phyloP scores from a whole-genome alignment of 2,113 vertebrate genomes.

The Antechinus stuartii region DNA sequence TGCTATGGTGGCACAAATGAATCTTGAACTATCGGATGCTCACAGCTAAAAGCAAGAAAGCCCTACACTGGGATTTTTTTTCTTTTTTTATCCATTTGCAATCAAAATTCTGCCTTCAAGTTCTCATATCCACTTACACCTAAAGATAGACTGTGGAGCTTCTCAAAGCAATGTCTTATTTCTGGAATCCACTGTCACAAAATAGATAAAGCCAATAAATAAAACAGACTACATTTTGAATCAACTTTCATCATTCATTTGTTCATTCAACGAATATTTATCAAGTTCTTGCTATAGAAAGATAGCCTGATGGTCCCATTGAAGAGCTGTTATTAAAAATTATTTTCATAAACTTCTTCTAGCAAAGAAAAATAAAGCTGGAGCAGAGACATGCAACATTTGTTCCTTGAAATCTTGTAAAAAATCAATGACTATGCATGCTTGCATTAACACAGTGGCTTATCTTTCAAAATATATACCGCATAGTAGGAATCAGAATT shows the following conservation, averaged over 20 bases:
- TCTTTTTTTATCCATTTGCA: not conserved
- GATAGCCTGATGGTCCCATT: not conserved
- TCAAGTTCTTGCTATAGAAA: not conserved
- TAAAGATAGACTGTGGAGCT: not conserved
- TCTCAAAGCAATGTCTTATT: not conserved
- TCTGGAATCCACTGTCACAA: constrained; percentile 30
- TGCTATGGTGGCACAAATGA: not conserved
- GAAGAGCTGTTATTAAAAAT: not conserved
- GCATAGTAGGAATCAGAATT: constrained; percentile 14
- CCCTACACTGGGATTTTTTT: not conserved
- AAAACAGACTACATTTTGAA: constrained; percentile 9
- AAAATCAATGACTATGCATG: constrained; percentile 2
- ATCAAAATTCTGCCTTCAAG: not conserved
- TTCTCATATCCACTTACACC: not conserved
- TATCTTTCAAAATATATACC: constrained; percentile 43
- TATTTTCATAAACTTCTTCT: not conserved
- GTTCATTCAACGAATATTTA: constrained; percentile 17
- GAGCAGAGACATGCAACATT: not conserved
- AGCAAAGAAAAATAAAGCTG: not conserved
- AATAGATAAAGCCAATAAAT: not conserved
- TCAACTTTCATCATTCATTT: not conserved
- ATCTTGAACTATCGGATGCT: not conserved
- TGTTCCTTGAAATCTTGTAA: not conserved
- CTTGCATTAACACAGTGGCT: not conserved
- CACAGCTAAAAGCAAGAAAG: not conserved